Percentiles rank a stretch among this genome's conserved stretches.
These are phyloP conservation scores for Molossus molossus DNA, from an alignment of 2,797 vertebrate genomes.

Conservation along the genomic window DNA sequence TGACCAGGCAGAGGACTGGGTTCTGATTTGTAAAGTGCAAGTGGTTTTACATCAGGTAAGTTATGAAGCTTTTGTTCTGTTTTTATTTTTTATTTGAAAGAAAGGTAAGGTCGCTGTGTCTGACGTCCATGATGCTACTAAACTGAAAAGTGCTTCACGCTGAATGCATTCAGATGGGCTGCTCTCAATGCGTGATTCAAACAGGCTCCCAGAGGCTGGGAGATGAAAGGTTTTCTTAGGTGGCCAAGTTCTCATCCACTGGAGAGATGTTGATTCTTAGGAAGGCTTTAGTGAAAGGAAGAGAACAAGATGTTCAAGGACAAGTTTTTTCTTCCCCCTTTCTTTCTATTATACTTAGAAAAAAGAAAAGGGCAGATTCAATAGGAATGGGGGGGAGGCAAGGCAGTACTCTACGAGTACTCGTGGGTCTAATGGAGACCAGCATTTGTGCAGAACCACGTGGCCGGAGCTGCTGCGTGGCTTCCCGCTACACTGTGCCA, in stretches of 20 bases:
- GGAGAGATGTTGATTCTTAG: background rate
- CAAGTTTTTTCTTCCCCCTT: background rate
- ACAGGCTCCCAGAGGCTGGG: fast-evolving
- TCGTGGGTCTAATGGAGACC: background rate
- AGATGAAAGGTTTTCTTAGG: too few relatives aligned
- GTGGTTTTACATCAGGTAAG: background rate
- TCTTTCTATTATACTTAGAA: background rate
- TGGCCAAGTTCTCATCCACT: background rate
- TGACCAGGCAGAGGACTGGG: background rate
- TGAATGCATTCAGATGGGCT: background rate
- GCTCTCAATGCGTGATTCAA: background rate
- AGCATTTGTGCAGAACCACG: background rate
- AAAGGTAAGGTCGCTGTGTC: background rate
- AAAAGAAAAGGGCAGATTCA: background rate
- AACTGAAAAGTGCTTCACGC: background rate
- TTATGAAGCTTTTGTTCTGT: background rate
- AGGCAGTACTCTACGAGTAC: background rate
- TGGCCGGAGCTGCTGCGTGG: fast-evolving
- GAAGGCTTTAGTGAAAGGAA: background rate
- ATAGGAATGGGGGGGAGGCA: background rate
- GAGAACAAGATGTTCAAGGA: constrained; percentile 5
- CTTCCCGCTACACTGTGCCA: background rate
- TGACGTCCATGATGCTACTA: background rate
- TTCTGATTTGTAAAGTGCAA: background rate
- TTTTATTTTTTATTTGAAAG: background rate